Evolutionary conservation across 2,888 invertebrate species (phyloP).

Genomic region (Acrobasis consociella): DNA sequence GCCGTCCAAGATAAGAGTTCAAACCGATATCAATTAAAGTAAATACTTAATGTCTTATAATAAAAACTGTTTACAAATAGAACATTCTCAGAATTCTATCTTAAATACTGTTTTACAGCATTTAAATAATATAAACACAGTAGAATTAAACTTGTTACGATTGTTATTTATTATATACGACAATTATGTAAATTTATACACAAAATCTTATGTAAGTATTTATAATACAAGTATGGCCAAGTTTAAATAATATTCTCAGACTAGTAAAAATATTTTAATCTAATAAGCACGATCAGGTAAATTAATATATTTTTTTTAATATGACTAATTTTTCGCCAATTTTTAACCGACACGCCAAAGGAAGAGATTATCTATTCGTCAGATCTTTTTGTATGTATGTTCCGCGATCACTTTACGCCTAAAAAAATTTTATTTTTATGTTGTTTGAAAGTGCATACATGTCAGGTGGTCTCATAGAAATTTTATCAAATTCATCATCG

Average conservation of each 20-base stretch:
- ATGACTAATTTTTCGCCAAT: background rate
- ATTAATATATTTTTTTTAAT: background rate
- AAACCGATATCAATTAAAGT: constrained; percentile 13
- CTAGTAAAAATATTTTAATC: constrained; percentile 23
- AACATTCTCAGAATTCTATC: constrained; percentile 33
- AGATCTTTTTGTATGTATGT: too few species aligned
- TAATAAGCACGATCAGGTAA: constrained; percentile 11
- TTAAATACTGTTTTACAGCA: constrained; percentile 43
- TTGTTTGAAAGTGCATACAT: too few species aligned
- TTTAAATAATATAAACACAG: constrained; percentile 16
- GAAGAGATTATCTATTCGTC: too few species aligned
- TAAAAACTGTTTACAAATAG: constrained; percentile 24
- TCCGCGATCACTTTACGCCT: too few species aligned
- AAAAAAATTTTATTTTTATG: too few species aligned
- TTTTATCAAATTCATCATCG: too few species aligned
- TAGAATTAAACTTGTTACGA: background rate
- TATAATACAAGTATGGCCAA: constrained; percentile 23
- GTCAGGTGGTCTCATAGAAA: too few species aligned
- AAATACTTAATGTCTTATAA: constrained; percentile 15
- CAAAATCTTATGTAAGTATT: constrained; percentile 9
- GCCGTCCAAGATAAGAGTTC: constrained; percentile 14
- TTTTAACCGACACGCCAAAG: too few species aligned
- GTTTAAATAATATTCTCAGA: constrained; percentile 22
- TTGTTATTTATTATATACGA: too few species aligned
- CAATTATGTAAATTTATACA: constrained; percentile 14